Evolutionary conservation across 2,113 vertebrate genomes (phyloP), one percentile per base, ranked within the genome.

Genomic region (Cebidichthys violaceus): DNA sequence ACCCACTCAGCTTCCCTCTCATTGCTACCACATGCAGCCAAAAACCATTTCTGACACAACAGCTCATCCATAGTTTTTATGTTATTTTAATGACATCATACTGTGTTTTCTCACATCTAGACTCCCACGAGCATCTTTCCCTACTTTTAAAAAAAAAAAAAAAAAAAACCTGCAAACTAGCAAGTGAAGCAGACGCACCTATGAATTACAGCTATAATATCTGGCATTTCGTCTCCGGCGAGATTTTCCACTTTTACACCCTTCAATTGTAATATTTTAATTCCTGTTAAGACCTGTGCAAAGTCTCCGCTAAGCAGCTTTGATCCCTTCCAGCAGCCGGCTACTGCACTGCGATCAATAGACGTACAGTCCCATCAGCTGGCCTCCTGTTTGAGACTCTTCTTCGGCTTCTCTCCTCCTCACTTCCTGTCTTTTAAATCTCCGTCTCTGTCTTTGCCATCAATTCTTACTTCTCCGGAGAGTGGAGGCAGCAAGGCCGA

Each of bases 281-380:
- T 54, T 80, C 27, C 14, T 59, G 11, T 52, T 50, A 7, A 18
- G 37, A 27, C 24, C 18, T 24, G 60, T 68, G 37, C n/a, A 69
- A 61, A 20, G 1, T 14, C 45, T 50, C 20, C 47, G 20, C 10
- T 5, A 1, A 59, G 31, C 24, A 39, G 29, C 57, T 79, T 81
- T 77, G 47, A 77, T 79, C 72, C 54, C 8, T 60, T 13, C 14
- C 68, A 72, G 75, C 78, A 80, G 33, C 37, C 14, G 4, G 4
- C 54, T 64, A 54, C 89, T 84, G 88, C 83, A 87, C 86, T 79
- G 64, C 5, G 60, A 91, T 91, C 88, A 83, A 87, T 90, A 76
- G 31, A 52, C 20, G 15, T 15, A 47, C 82, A 68, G 73, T 64
- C 66, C 33, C 81, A 82, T 71, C 74, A 71, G 29, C 52, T 7